Percentiles rank a stretch among this genome's conserved stretches.
Conservation (phyloP, 2,888 invertebrate genomes). For the Stramonita haemastoma region DNA sequence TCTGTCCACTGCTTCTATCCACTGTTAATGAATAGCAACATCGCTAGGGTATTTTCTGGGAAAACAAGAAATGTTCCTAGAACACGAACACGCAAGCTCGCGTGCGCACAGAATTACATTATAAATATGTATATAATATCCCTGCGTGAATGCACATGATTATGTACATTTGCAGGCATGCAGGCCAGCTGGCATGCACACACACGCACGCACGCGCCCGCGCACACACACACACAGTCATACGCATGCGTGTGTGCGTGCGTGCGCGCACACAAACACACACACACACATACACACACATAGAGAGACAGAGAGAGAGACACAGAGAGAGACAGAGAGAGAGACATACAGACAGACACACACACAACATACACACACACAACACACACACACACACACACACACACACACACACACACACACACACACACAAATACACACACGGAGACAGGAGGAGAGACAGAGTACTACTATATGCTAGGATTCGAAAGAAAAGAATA, state of each 20-base stretch:
- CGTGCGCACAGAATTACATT: not conserved
- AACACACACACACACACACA: too few relatives aligned
- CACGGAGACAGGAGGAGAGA: too few relatives aligned
- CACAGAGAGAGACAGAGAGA: constrained; percentile 4
- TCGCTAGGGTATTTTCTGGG: too few relatives aligned
- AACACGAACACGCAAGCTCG: not conserved
- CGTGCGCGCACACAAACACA: not conserved
- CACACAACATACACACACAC: not conserved
- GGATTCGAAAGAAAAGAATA: too few relatives aligned
- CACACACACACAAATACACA: too few relatives aligned
- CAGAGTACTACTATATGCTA: too few relatives aligned
- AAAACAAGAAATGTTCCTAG: too few relatives aligned
- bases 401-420: too few relatives aligned
- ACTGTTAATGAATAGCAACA: too few relatives aligned
- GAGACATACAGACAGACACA: not conserved
- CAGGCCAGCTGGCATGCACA: not conserved
- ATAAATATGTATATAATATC: not conserved
- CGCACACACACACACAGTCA: too few relatives aligned
- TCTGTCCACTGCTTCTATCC: too few relatives aligned
- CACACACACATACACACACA: too few relatives aligned
- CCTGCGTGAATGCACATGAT: not conserved
- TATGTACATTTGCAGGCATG: not conserved
- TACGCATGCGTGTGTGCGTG: not conserved
- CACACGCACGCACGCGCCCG: not conserved
- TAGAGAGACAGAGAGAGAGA: not conserved